Evolutionary conservation across 2,113 vertebrate species (phyloP).

Genomic region (Triplophysa siluroides): DNA sequence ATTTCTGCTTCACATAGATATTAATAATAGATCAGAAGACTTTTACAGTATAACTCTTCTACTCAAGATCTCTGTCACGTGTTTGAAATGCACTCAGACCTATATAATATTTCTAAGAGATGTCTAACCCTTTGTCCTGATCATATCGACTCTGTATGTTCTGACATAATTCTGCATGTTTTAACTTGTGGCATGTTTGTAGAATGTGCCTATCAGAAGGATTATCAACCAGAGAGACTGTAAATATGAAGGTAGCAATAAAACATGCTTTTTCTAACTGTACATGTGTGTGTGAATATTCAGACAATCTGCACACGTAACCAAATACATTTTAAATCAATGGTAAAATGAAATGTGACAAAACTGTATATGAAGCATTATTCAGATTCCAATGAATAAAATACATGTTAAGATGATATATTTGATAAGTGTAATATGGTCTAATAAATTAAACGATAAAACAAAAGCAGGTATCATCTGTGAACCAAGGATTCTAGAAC

Average conservation of each 20-base stretch:
- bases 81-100: background rate
- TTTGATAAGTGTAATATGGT: too few relatives aligned
- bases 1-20: background rate
- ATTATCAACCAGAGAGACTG: background rate
- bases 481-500: background rate
- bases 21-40: background rate
- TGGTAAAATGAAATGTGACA: accelerated
- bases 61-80: background rate
- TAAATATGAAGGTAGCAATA: constrained; percentile 5
- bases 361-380: background rate
- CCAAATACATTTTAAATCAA: too few relatives aligned
- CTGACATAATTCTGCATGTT: background rate
- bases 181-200: background rate
- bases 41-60: background rate
- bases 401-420: too few relatives aligned
- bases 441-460: too few relatives aligned
- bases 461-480: too few relatives aligned
- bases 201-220: background rate
- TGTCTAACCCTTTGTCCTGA: constrained; percentile 12
- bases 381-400: background rate
- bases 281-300: background rate
- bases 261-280: constrained; percentile 12
- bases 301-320: too few relatives aligned
- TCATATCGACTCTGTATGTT: background rate
- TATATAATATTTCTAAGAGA: background rate